A percentile compares a stretch with the other conserved stretches of the same genome.
phyloP scores from a whole-genome alignment of 2,797 vertebrate genomes.

The Melanotaenia maccullochi region DNA sequence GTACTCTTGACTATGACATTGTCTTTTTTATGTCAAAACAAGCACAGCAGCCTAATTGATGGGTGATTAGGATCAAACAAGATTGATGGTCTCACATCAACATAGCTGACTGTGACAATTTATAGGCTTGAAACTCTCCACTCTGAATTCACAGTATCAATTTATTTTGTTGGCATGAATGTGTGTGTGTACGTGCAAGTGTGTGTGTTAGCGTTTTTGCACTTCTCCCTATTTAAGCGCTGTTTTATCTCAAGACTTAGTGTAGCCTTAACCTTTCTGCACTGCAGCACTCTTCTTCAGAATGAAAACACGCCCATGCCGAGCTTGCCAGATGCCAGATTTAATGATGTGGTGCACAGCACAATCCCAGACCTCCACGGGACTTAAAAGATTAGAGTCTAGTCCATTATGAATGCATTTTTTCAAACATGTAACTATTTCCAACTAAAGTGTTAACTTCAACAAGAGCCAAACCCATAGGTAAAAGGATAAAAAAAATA shows the following conservation, averaged over 20 bases:
- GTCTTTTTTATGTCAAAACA: slow-evolving; percentile 74
- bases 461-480: neutral
- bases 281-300: neutral
- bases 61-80: slow-evolving; percentile 71
- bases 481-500: neutral
- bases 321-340: neutral
- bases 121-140: slow-evolving; percentile 15
- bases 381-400: slow-evolving; percentile 9
- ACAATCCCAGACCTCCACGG: slow-evolving; percentile 1
- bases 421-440: slow-evolving; percentile 4
- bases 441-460: slow-evolving; percentile 6
- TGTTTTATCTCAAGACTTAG: neutral
- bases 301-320: neutral
- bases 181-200: no score
- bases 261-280: slow-evolving; percentile 6
- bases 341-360: slow-evolving; percentile 8
- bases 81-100: slow-evolving; percentile 70
- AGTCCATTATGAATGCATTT: slow-evolving; percentile 5
- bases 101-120: slow-evolving; percentile 43
- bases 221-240: neutral
- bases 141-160: neutral
- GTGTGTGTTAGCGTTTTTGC: neutral
- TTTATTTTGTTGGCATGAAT: neutral
- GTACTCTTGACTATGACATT: slow-evolving; percentile 68
- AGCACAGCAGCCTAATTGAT: slow-evolving; percentile 71